A percentile compares a stretch with the other conserved stretches of the same genome.
Evolutionary conservation across 1,140 invertebrate species (phyloP).

Genomic region (Phocides pigmalion): DNA sequence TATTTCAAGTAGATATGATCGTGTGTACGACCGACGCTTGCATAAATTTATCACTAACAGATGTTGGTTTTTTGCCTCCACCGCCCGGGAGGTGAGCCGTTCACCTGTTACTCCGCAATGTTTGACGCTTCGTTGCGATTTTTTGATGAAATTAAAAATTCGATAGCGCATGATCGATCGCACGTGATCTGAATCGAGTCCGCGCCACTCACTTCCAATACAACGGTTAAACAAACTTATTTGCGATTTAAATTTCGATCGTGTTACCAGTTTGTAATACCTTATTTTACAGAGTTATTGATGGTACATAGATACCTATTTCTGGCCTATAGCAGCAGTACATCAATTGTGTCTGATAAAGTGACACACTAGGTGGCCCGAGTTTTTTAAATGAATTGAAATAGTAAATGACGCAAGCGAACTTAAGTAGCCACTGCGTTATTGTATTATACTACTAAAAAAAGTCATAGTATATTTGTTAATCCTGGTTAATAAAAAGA

Average conservation of each 20-base stretch:
- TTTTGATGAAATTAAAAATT: slow-evolving; percentile 75
- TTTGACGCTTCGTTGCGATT: slow-evolving; percentile 61
- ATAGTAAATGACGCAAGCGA: too few relatives aligned
- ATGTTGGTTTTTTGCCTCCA: slow-evolving; percentile 67
- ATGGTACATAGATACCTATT: not conserved
- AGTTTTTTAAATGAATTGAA: too few relatives aligned
- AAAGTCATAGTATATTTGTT: too few relatives aligned
- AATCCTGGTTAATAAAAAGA: too few relatives aligned
- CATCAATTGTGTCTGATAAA: too few relatives aligned
- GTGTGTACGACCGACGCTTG: slow-evolving; percentile 63
- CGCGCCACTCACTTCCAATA: slow-evolving; percentile 27
- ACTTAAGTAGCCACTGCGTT: too few relatives aligned
- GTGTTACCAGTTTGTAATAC: not conserved
- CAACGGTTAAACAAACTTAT: slow-evolving; percentile 23
- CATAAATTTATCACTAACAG: slow-evolving; percentile 71
- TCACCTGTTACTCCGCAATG: slow-evolving; percentile 71
- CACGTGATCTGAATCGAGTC: slow-evolving; percentile 57
- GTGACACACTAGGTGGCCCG: too few relatives aligned
- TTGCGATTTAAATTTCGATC: slow-evolving; percentile 23
- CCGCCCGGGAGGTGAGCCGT: slow-evolving; percentile 61
- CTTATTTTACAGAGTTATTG: not conserved
- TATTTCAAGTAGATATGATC: slow-evolving; percentile 79
- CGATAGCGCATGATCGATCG: slow-evolving; percentile 60
- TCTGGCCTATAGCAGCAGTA: not conserved
- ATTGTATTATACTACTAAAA: too few relatives aligned